These are phyloP conservation scores for Cosmopolites sordidus DNA, from an alignment of 2,888 invertebrate genomes.

Conservation along the genomic window DNA sequence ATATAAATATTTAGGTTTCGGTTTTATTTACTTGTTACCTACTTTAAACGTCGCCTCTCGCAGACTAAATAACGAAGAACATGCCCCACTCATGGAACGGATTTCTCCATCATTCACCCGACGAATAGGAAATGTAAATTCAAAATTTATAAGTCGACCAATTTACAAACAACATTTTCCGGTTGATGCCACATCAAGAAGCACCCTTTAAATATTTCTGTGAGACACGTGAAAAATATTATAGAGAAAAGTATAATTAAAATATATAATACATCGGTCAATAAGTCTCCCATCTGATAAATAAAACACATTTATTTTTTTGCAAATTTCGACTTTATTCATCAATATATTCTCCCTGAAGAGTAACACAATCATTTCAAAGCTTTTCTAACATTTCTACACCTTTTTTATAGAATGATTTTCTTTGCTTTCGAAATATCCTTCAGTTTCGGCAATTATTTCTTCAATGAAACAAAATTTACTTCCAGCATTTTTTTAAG, in stretches of 20 bases:
- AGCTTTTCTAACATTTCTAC: too few species aligned
- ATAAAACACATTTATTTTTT: too few species aligned
- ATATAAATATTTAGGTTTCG: conserved; percentile 24
- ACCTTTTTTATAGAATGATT: too few species aligned
- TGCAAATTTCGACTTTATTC: too few species aligned
- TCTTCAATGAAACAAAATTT: too few species aligned
- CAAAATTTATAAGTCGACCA: not conserved
- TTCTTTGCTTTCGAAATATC: too few species aligned
- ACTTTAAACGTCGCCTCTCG: conserved; percentile 16
- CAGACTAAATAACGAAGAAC: conserved; percentile 21
- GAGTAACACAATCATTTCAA: too few species aligned
- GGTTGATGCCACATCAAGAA: not conserved
- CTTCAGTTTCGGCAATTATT: too few species aligned
- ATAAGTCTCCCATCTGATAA: too few species aligned
- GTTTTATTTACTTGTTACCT: conserved; percentile 26
- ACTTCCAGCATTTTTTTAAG: too few species aligned
- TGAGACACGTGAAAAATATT: not conserved
- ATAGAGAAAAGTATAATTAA: not conserved
- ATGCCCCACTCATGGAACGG: not conserved
- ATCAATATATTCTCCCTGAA: too few species aligned
- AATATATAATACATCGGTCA: not conserved
- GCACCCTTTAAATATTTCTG: not conserved
- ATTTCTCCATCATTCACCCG: not conserved
- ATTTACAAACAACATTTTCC: not conserved
- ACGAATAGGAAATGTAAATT: not conserved